Evolutionary conservation across 2,888 invertebrate species (phyloP), one percentile per base, ranked within the genome.

Genomic region (Chymomyza amoena): DNA sequence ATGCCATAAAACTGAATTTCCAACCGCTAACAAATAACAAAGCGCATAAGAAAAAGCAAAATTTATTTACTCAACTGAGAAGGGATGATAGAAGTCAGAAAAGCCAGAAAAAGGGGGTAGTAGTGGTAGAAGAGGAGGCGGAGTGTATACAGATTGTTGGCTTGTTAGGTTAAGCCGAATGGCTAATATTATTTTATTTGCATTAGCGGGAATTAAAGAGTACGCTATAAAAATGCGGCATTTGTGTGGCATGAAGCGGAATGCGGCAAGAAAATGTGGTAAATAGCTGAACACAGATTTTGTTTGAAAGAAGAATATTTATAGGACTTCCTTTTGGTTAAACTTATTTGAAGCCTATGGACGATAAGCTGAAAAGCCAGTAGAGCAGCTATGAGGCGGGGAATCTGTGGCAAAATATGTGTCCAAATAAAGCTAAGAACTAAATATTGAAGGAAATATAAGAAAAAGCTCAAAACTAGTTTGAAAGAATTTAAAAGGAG

Each of bases 1-100:
- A 76, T 57, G 62, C 65, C 56, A 66, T 57, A 57, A 65, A 59
- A 65, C 39, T 45, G 39, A 45, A 45, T 45, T 57, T 57, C 57
- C 18, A 57, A 28, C 57, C 25, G 57, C 57, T 15, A 57, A 20
- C 20, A 67, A 65, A 61, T 69, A 73, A 73, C 68, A 74, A 69
- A 16, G 57, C 59, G 63, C 39, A 54, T 20, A 54, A 20, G 45
- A 45, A 56, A 52, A 61, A 15, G n/a, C 16, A 9, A 45, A 45
- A 45, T 45, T 45, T 45, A 45, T 45, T 45, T 45, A 45, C 39
- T 45, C 39, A 45, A 45, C 39, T 45, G 39, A 45, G 39, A 10
- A 45, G 39, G 39, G 39, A 45, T 45, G 39, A 45, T 45, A 13
- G 61, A 18, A n/a, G 7, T 39, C 56, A 57, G 52, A 61, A 15